Evolutionary conservation across 2,113 vertebrate genomes (phyloP).

Genomic region (Suncus etruscus): DNA sequence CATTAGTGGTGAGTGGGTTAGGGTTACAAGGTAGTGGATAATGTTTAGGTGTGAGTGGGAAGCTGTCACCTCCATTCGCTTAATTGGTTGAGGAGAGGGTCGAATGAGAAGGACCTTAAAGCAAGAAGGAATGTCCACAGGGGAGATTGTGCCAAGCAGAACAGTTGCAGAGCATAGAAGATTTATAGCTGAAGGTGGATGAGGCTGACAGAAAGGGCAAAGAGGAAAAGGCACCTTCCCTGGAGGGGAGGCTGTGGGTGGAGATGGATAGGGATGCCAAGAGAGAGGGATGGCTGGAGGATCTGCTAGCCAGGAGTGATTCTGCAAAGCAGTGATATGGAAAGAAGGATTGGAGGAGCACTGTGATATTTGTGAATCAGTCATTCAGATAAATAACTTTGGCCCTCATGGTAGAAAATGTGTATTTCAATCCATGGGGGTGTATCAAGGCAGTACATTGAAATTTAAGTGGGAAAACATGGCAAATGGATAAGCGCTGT

Average conservation of each 20-base stretch:
- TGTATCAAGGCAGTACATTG: too few relatives aligned
- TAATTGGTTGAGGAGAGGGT: constrained; percentile 13
- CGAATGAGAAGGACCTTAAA: background rate
- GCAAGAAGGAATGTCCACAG: background rate
- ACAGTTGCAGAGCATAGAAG: background rate
- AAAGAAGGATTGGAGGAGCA: constrained; percentile 15
- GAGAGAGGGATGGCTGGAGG: background rate
- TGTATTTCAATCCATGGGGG: background rate
- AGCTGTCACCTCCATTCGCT: constrained; percentile 49
- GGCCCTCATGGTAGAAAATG: background rate
- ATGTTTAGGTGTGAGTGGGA: constrained; percentile 52
- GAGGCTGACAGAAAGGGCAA: constrained; percentile 1
- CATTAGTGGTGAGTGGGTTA: constrained; percentile 43
- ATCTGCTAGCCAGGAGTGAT: background rate
- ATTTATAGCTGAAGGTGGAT: background rate
- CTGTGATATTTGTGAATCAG: background rate
- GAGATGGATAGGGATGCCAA: background rate
- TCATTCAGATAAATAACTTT: constrained; percentile 40
- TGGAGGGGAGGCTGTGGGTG: background rate
- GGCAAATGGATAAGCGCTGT: background rate
- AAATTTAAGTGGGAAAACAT: background rate
- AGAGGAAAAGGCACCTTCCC: background rate
- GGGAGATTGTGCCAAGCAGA: background rate
- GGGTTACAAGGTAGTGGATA: constrained; percentile 39
- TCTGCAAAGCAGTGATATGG: background rate